These are phyloP conservation scores for Macquaria ambigua DNA, from an alignment of 2,113 vertebrate genomes.

Conservation along the genomic window DNA sequence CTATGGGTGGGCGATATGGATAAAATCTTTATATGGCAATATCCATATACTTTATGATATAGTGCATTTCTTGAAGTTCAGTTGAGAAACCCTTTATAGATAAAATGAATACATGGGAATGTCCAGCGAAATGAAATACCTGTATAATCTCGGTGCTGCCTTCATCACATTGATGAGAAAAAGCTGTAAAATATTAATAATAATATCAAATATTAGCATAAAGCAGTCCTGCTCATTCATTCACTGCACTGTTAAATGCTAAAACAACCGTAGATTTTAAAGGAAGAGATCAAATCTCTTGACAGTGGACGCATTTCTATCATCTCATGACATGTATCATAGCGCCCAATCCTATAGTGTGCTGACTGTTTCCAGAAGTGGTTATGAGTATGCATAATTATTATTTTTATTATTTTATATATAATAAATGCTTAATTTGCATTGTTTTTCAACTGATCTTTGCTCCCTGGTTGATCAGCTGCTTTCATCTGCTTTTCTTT, in stretches of 20 bases:
- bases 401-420: no score
- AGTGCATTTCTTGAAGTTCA: not conserved
- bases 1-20: no score
- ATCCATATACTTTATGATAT: not conserved
- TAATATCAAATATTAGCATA: not conserved
- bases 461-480: not conserved
- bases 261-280: not conserved
- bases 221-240: constrained; percentile 5
- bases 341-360: no score
- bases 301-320: not conserved
- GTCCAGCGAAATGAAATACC: not conserved
- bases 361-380: no score
- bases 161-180: not conserved
- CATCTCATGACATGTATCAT: no score
- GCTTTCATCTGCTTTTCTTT: not conserved
- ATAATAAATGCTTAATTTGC: no score
- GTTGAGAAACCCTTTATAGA: not conserved
- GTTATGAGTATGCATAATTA: no score
- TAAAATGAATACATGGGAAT: not conserved
- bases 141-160: not conserved
- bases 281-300: not conserved
- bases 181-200: no score
- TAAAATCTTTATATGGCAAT: no score
- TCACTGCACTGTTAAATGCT: not conserved
- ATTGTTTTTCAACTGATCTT: no score